Percentiles rank a stretch among this genome's conserved stretches.
Conservation (phyloP, 2,113 vertebrate species). For the Centrocercus urophasianus region DNA sequence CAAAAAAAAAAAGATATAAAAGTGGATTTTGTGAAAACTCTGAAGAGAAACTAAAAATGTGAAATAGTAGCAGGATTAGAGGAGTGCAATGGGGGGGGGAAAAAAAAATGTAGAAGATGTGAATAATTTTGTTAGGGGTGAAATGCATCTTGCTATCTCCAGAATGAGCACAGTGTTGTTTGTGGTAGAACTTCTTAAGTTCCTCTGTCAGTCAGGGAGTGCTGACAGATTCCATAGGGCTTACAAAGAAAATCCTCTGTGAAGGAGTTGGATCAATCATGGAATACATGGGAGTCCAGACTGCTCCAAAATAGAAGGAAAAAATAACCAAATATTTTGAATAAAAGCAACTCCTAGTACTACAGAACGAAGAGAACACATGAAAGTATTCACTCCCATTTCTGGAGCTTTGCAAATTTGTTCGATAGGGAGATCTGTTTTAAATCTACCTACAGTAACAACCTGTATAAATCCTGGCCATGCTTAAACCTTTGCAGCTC, state of each 20-base stretch:
- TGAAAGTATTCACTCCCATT: neutral
- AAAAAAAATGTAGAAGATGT: neutral
- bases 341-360: neutral
- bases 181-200: neutral
- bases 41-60: neutral
- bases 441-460: neutral
- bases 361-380: neutral
- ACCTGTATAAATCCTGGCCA: neutral
- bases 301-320: neutral
- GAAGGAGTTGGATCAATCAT: neutral
- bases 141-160: neutral
- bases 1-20: neutral
- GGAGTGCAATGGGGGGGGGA: neutral
- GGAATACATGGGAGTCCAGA: neutral
- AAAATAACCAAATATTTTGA: neutral
- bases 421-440: neutral
- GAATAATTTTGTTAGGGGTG: neutral
- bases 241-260: neutral
- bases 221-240: neutral
- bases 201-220: neutral
- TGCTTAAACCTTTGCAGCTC: neutral
- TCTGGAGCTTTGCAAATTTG: neutral
- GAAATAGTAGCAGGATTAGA: neutral
- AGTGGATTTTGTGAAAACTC: neutral
- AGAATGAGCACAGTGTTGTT: neutral